These are phyloP conservation scores for Antennarius maculatus DNA, from an alignment of 2,797 vertebrate species.

Conservation along the genomic window DNA sequence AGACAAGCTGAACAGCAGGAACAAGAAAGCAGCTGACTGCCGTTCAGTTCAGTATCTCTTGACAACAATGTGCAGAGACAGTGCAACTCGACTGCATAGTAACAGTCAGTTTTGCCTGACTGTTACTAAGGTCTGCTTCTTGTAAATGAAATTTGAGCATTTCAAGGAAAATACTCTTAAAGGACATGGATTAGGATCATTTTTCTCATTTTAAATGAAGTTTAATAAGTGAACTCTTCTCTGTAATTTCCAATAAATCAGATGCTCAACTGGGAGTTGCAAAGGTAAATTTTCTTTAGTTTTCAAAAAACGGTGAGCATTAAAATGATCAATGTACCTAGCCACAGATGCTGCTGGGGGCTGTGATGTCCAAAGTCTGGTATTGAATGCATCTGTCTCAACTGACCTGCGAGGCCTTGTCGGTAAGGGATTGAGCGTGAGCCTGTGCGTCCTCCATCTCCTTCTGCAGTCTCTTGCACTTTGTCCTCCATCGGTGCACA, in stretches of 20 bases:
- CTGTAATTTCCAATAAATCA: not conserved
- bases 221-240: not conserved
- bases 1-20: not conserved
- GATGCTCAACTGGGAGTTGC: not conserved
- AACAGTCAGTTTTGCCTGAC: not conserved
- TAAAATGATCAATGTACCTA: constrained; percentile 24
- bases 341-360: constrained; percentile 5
- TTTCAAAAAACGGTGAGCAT: constrained; percentile 1
- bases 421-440: constrained; percentile 68
- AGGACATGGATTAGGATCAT: not conserved
- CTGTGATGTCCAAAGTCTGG: constrained; percentile 7
- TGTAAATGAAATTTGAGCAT: no score
- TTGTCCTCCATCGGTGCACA: constrained; percentile 90
- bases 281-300: not conserved
- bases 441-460: constrained; percentile 84
- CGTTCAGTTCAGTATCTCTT: not conserved
- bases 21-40: not conserved
- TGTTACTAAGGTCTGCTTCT: not conserved
- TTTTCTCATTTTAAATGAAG: not conserved
- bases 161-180: no score
- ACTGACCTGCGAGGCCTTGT: constrained; percentile 83
- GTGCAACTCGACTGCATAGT: not conserved
- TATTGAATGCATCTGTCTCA: constrained; percentile 31
- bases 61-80: not conserved
- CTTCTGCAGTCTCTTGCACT: constrained; percentile 86